These are phyloP conservation scores for Excalfactoria chinensis DNA, from an alignment of 2,113 vertebrate genomes.

Conservation along the genomic window DNA sequence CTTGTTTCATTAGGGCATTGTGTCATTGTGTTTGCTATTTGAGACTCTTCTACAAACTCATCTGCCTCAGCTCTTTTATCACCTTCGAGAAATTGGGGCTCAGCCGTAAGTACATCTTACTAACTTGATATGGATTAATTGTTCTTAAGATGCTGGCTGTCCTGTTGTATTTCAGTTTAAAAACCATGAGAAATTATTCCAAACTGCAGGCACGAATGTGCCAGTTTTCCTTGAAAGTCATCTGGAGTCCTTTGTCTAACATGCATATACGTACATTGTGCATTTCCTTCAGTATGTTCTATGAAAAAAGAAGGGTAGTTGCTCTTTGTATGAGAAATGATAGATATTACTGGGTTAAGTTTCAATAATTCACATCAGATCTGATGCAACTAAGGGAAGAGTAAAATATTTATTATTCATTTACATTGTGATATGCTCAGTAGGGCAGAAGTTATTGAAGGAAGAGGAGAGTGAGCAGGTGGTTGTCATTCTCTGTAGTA, in stretches of 20 bases:
- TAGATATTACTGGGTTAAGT: not conserved
- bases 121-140: not conserved
- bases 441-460: not conserved
- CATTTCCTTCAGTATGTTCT: not conserved
- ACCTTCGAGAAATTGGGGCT: slow-evolving; percentile 94
- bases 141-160: not conserved
- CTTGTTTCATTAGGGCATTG: slow-evolving; percentile 87
- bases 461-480: not conserved
- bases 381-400: not conserved
- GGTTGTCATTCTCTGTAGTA: not conserved
- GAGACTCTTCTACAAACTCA: slow-evolving; percentile 94
- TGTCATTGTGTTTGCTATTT: slow-evolving; percentile 95
- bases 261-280: accelerated
- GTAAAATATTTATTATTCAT: not conserved
- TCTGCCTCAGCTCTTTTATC: slow-evolving; percentile 96
- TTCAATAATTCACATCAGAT: not conserved
- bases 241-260: not conserved
- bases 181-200: not conserved
- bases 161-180: not conserved
- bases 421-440: not conserved
- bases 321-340: not conserved
- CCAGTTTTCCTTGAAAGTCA: not conserved
- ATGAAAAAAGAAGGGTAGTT: not conserved
- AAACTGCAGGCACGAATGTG: not conserved
- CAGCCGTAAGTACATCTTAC: slow-evolving; percentile 89